A percentile compares a stretch with the other conserved stretches of the same genome.
Conservation (phyloP, 2,888 invertebrate genomes). For the Sympetrum striolatum region DNA sequence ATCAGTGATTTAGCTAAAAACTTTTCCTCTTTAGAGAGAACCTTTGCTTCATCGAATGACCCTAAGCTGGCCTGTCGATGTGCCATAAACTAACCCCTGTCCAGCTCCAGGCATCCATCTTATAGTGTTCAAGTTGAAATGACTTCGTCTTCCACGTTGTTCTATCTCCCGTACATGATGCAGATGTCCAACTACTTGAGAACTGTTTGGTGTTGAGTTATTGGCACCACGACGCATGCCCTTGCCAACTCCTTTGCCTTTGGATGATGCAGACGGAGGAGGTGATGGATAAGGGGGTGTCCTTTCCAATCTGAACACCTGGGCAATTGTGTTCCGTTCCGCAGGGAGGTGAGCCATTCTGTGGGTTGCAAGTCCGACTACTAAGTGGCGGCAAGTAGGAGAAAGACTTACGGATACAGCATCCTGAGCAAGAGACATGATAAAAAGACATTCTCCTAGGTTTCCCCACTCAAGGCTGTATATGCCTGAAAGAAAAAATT, state of each 20-base stretch:
- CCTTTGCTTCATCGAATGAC: constrained; percentile 61
- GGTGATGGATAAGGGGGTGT: constrained; percentile 27
- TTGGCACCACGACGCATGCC: constrained; percentile 23
- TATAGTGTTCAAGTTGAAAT: constrained; percentile 82
- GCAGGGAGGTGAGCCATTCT: constrained; percentile 66
- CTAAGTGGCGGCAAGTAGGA: constrained; percentile 78
- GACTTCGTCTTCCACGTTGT: constrained; percentile 68
- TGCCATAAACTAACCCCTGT: constrained; percentile 84
- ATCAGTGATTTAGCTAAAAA: background rate
- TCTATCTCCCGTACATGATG: constrained; percentile 68
- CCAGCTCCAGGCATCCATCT: constrained; percentile 84
- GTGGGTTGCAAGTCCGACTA: constrained; percentile 79
- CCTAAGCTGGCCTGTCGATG: constrained; percentile 82
- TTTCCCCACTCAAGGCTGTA: constrained; percentile 79
- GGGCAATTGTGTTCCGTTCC: constrained; percentile 62
- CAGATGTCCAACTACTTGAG: constrained; percentile 52
- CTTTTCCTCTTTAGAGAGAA: background rate
- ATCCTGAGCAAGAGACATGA: constrained; percentile 77
- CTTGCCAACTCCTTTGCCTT: constrained; percentile 3
- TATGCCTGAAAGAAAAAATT: constrained; percentile 64
- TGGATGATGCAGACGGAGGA: constrained; percentile 14
- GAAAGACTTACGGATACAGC: constrained; percentile 86
- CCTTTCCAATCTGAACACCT: constrained; percentile 59
- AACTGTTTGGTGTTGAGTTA: background rate
- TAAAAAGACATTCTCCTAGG: constrained; percentile 78